Evolutionary conservation across 2,888 invertebrate genomes (phyloP).

Genomic region (Augiades crinisus): DNA sequence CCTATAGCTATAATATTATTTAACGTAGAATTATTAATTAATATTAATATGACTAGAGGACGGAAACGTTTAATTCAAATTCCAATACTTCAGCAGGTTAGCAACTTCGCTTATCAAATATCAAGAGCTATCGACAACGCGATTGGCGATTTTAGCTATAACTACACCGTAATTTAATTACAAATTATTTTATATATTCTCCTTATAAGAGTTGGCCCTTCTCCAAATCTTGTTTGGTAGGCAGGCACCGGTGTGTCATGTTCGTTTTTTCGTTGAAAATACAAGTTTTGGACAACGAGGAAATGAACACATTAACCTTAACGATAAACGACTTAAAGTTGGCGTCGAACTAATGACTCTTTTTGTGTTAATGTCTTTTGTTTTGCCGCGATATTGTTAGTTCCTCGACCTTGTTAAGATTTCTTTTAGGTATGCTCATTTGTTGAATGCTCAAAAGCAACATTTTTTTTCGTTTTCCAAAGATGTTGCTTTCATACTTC

Average conservation of each 20-base stretch:
- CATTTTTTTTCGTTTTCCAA: background rate
- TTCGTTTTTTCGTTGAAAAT: constrained; percentile 13
- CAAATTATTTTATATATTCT: background rate
- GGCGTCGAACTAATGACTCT: background rate
- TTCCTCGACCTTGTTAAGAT: background rate
- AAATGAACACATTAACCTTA: constrained; percentile 9
- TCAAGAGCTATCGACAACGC: no score
- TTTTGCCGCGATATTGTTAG: background rate
- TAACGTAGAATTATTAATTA: no score
- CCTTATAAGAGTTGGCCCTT: background rate
- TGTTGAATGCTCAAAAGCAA: background rate
- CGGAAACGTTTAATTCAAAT: no score
- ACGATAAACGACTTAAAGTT: constrained; percentile 19
- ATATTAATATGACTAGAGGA: no score
- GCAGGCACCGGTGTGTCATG: constrained; percentile 24
- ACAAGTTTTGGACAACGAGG: background rate
- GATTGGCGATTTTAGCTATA: no score
- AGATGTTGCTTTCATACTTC: no score
- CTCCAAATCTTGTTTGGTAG: constrained; percentile 15
- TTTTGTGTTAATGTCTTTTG: background rate
- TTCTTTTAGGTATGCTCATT: background rate
- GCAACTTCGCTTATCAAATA: no score
- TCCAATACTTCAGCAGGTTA: no score
- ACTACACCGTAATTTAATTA: no score
- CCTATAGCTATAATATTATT: no score